Conservation (phyloP, 2,113 vertebrate genomes). For the Ictalurus punctatus region DNA sequence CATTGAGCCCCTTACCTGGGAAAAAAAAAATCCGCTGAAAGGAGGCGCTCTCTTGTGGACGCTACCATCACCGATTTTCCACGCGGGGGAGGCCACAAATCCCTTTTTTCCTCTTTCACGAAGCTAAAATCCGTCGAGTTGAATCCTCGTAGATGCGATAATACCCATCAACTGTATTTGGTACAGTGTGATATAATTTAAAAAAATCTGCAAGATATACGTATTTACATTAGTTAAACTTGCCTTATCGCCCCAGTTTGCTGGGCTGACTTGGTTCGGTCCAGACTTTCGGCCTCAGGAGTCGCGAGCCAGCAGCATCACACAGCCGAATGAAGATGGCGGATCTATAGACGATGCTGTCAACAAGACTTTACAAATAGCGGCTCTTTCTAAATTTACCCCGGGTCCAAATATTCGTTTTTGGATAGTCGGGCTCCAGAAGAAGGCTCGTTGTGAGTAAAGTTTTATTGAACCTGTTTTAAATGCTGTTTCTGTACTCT, state of each 20-base stretch:
- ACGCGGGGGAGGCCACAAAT: not conserved
- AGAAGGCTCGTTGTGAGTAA: conserved; percentile 50
- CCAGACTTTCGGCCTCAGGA: conserved; percentile 56
- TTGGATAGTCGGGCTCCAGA: not conserved
- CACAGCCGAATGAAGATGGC: conserved; percentile 64
- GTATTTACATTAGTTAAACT: not conserved
- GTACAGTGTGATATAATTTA: no score
- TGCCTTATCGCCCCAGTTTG: not conserved
- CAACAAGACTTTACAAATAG: conserved; percentile 61
- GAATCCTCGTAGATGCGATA: rapidly evolving
- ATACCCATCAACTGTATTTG: rapidly evolving
- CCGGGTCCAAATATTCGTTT: not conserved
- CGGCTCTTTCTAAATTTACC: conserved; percentile 3
- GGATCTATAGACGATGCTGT: conserved; percentile 56
- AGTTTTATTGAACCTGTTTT: not conserved
- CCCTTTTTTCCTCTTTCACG: not conserved
- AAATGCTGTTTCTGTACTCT: not conserved
- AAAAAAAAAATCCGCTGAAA: not conserved
- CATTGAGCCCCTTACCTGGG: conserved; percentile 38
- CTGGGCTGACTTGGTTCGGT: conserved; percentile 44
- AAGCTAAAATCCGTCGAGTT: not conserved
- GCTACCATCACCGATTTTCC: not conserved
- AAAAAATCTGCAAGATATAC: not conserved
- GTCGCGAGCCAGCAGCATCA: conserved; percentile 53
- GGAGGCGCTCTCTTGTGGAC: conserved; percentile 42